Conservation (phyloP, 2,888 invertebrate species). For the Melinaea marsaeus region DNA sequence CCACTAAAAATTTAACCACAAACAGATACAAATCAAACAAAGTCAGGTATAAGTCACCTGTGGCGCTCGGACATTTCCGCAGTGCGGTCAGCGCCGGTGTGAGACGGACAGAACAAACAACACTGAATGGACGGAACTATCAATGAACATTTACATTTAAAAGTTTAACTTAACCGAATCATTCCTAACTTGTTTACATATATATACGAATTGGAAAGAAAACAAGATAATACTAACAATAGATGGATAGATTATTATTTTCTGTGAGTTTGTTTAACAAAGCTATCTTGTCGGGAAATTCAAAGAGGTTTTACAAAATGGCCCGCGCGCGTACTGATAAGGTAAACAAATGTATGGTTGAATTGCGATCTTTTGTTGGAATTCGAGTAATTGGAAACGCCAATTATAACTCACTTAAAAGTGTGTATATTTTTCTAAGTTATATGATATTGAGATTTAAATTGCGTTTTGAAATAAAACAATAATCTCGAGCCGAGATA, state of each 20-base stretch:
- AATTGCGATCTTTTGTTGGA: constrained; percentile 20
- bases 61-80: constrained; percentile 58
- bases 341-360: constrained; percentile 29
- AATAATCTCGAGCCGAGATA: neutral
- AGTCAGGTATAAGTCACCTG: constrained; percentile 66
- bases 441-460: too few relatives aligned
- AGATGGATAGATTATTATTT: constrained; percentile 30
- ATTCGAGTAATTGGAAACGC: neutral
- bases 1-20: constrained; percentile 41
- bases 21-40: constrained; percentile 54
- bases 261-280: constrained; percentile 35
- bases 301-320: constrained; percentile 38
- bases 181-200: neutral
- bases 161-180: constrained; percentile 28
- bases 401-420: too few relatives aligned
- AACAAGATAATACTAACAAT: constrained; percentile 25
- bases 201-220: constrained; percentile 15
- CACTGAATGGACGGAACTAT: constrained; percentile 51
- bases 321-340: constrained; percentile 45
- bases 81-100: constrained; percentile 55
- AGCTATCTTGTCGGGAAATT: constrained; percentile 45
- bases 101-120: constrained; percentile 64
- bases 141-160: constrained; percentile 52
- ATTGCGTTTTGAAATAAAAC: neutral
- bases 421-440: too few relatives aligned